phyloP scores from a whole-genome alignment of 2,797 vertebrate species.

The Danio kyathit region DNA sequence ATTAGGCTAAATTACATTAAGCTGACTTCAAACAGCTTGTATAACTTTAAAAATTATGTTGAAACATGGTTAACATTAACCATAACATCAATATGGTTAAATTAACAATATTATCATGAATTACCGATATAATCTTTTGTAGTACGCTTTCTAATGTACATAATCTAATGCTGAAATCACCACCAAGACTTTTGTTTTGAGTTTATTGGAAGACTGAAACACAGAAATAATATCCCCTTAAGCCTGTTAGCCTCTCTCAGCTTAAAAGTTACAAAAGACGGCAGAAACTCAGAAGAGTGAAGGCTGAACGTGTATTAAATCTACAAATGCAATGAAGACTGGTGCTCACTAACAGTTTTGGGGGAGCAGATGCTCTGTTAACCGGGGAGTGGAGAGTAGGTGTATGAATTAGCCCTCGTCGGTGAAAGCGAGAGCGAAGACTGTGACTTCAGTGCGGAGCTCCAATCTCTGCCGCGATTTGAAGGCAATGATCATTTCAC shows the following conservation, averaged over 20 bases:
- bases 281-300: constrained; percentile 2
- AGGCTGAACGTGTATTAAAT: not conserved
- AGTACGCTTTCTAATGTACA: too few relatives aligned
- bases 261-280: not conserved
- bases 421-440: constrained; percentile 27
- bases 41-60: too few relatives aligned
- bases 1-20: too few relatives aligned
- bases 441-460: constrained; percentile 26
- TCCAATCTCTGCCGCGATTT: constrained; percentile 39
- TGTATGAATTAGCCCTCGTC: constrained; percentile 29
- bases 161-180: not conserved
- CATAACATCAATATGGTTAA: too few relatives aligned
- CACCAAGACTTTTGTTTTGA: too few relatives aligned
- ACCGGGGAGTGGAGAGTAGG: constrained; percentile 26
- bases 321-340: not conserved
- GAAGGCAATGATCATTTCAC: constrained; percentile 49
- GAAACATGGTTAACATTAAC: too few relatives aligned
- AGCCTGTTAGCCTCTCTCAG: not conserved
- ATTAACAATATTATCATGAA: too few relatives aligned
- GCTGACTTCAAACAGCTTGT: too few relatives aligned
- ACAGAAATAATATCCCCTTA: not conserved
- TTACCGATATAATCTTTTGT: too few relatives aligned
- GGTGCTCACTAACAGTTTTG: constrained; percentile 16
- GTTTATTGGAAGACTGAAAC: not conserved
- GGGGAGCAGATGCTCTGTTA: constrained; percentile 34